These are phyloP conservation scores for Sceloporus undulatus DNA, from an alignment of 2,113 vertebrate genomes.

Conservation along the genomic window DNA sequence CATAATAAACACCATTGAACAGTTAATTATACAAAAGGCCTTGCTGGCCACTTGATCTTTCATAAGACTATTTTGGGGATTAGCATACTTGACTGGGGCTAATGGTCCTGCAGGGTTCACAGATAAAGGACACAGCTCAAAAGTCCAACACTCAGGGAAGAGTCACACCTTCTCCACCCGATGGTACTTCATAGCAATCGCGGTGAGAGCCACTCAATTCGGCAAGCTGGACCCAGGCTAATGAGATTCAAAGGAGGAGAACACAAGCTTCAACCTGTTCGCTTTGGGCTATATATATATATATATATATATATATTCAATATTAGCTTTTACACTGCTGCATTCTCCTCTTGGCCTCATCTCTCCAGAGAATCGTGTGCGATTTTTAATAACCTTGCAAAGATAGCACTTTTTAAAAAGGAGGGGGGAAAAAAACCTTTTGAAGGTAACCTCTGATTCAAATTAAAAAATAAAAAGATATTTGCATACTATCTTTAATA, in stretches of 20 bases:
- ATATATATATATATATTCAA: background rate
- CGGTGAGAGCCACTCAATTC: too few relatives aligned
- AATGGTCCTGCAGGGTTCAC: background rate
- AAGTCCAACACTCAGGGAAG: background rate
- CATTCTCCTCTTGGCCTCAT: background rate
- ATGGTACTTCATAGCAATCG: background rate
- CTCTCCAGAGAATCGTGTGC: slow-evolving; percentile 27
- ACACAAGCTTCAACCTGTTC: background rate
- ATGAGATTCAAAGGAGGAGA: background rate
- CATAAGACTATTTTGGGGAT: background rate
- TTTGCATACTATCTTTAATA: slow-evolving; percentile 55
- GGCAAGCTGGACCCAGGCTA: background rate
- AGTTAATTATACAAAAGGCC: background rate
- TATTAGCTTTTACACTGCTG: slow-evolving; percentile 2
- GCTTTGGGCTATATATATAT: background rate
- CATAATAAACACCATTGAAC: too few relatives aligned
- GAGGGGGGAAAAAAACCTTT: background rate
- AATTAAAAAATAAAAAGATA: slow-evolving; percentile 28
- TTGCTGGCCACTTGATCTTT: background rate
- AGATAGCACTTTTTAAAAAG: background rate
- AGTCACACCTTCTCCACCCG: background rate
- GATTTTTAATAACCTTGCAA: slow-evolving; percentile 7
- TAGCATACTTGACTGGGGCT: background rate
- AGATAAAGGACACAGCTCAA: background rate
- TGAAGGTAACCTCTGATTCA: slow-evolving; percentile 31